These are phyloP conservation scores for Mandrillus leucophaeus DNA, from an alignment of 2,113 vertebrate genomes.

Conservation along the genomic window DNA sequence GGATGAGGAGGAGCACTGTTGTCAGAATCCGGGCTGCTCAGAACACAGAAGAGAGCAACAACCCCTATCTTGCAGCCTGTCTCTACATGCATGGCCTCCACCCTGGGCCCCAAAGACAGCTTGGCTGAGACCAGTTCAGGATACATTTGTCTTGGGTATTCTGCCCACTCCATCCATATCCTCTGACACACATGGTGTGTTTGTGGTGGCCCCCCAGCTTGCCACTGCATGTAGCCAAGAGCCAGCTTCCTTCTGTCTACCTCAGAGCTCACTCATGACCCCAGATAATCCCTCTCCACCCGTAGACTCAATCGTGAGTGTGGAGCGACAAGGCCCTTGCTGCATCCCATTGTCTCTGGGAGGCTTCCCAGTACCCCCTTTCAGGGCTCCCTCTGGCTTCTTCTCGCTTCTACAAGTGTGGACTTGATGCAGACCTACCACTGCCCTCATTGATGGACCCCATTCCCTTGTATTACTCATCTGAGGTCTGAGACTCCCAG, in stretches of 20 bases:
- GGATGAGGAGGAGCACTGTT: not conserved
- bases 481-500: not conserved
- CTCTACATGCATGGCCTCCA: not conserved
- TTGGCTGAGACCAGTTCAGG: not conserved
- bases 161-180: not conserved
- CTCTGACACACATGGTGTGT: not conserved
- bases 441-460: not conserved
- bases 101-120: rapidly evolving
- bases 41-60: not conserved
- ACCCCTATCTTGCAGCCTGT: not conserved
- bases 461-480: not conserved
- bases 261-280: not conserved
- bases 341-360: not conserved
- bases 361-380: not conserved
- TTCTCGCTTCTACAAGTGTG: not conserved
- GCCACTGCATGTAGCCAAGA: not conserved
- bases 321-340: not conserved
- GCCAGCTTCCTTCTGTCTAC: not conserved
- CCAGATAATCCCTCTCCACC: not conserved
- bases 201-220: not conserved
- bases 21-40: not conserved
- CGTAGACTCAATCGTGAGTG: not conserved
- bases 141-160: not conserved
- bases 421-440: not conserved
- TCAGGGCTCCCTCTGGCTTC: not conserved